Percentiles rank a stretch among this genome's conserved stretches.
These are phyloP conservation scores for Spheniscus humboldti DNA, from an alignment of 2,797 vertebrate genomes.

Conservation along the genomic window DNA sequence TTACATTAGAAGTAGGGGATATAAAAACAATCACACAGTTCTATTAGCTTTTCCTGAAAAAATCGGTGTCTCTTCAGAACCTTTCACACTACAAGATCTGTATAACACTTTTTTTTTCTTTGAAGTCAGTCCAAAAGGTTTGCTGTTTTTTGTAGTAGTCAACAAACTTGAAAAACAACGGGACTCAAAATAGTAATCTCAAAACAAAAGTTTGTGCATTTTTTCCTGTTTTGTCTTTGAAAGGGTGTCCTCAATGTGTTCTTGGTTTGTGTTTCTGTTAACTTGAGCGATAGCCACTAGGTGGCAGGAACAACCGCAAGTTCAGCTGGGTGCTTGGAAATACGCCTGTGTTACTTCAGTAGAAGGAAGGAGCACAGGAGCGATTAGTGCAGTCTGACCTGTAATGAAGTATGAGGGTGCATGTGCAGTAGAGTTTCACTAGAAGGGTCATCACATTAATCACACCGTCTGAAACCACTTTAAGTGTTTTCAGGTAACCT, in stretches of 20 bases:
- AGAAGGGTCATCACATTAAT: not conserved
- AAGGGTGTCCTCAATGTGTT: not conserved
- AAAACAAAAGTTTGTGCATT: not conserved
- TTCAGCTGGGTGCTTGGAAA: not conserved
- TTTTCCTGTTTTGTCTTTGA: not conserved
- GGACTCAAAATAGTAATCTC: not conserved
- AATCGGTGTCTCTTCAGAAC: not conserved
- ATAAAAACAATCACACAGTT: not conserved
- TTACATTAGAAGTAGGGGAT: not conserved
- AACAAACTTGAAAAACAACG: not conserved
- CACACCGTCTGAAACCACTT: not conserved
- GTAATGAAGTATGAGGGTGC: not conserved
- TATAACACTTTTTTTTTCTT: not conserved
- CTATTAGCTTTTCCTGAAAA: not conserved
- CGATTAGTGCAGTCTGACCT: not conserved
- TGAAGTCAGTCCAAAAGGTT: not conserved
- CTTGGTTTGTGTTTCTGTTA: not conserved
- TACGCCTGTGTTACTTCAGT: accelerated
- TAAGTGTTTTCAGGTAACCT: not conserved
- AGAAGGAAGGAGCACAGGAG: not conserved
- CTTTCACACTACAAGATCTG: accelerated
- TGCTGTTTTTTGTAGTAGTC: not conserved
- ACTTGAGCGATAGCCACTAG: constrained; percentile 3
- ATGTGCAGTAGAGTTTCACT: not conserved
- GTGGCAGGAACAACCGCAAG: constrained; percentile 54